A percentile compares a stretch with the other conserved stretches of the same genome.
phyloP scores from a whole-genome alignment of 2,113 vertebrate genomes.

The Erinaceus europaeus region DNA sequence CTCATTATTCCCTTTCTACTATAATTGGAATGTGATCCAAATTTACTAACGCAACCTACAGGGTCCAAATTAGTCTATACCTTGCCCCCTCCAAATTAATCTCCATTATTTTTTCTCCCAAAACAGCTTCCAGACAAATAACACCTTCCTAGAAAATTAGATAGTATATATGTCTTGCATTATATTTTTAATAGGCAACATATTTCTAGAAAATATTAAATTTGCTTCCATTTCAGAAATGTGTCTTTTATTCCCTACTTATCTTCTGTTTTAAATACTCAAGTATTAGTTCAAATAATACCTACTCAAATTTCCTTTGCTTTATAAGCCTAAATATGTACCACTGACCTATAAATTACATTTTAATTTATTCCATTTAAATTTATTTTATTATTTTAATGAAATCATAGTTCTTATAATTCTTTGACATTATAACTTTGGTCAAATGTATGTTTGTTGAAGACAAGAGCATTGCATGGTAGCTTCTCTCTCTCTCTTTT shows the following conservation, averaged over 20 bases:
- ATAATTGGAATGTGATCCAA: background rate
- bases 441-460: background rate
- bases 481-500: too few relatives aligned
- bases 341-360: background rate
- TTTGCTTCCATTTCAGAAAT: background rate
- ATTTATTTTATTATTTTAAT: too few relatives aligned
- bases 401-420: background rate
- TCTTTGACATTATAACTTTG: background rate
- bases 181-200: background rate
- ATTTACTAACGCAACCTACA: too few relatives aligned
- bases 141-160: too few relatives aligned
- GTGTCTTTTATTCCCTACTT: background rate
- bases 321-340: background rate
- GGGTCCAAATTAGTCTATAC: too few relatives aligned
- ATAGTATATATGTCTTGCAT: background rate
- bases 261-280: background rate
- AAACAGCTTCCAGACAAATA: background rate
- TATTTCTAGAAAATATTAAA: background rate
- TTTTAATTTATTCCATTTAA: background rate
- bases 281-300: background rate
- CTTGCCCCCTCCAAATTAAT: too few relatives aligned
- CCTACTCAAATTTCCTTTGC: background rate
- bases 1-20: background rate
- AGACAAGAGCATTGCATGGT: accelerated
- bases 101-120: background rate